Conservation (phyloP, 2,113 vertebrate genomes). For the Notothenia coriiceps region DNA sequence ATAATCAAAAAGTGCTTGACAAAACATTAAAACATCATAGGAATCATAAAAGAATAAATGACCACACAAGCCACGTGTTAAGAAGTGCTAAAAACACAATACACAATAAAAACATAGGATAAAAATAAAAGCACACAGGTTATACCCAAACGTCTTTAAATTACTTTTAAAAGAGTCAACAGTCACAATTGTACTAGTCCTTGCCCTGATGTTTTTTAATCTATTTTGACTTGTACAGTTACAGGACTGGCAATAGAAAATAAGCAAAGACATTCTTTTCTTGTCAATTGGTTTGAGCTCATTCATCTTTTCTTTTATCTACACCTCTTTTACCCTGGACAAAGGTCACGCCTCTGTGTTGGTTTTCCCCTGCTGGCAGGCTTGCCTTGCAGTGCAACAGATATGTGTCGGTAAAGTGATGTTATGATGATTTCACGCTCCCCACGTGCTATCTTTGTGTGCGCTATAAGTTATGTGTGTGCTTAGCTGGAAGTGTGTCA, state of each 20-base stretch:
- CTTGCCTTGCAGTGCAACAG: constrained; percentile 6
- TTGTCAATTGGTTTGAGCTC: constrained; percentile 24
- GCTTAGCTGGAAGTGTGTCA: constrained; percentile 32
- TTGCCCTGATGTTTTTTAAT: not conserved
- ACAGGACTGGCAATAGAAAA: not conserved
- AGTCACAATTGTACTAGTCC: not conserved
- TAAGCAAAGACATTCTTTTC: not conserved
- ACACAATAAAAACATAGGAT: too few relatives aligned
- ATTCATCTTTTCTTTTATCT: constrained; percentile 31
- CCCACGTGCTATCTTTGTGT: constrained; percentile 13
- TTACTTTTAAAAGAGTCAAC: too few relatives aligned
- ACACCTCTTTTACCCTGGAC: not conserved
- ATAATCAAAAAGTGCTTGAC: too few relatives aligned
- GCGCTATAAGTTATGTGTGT: not conserved
- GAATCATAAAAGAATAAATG: too few relatives aligned
- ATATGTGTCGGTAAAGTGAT: constrained; percentile 4
- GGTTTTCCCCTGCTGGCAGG: constrained; percentile 36
- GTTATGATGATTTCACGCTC: constrained; percentile 1
- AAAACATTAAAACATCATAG: too few relatives aligned
- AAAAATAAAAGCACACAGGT: too few relatives aligned
- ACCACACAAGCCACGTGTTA: too few relatives aligned
- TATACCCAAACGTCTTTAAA: too few relatives aligned
- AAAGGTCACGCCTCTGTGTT: constrained; percentile 33
- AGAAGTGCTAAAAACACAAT: too few relatives aligned
- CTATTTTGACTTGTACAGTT: not conserved